A percentile compares a stretch with the other conserved stretches of the same genome.
phyloP scores from a whole-genome alignment of 2,113 vertebrate genomes.

The Eptesicus fuscus region DNA sequence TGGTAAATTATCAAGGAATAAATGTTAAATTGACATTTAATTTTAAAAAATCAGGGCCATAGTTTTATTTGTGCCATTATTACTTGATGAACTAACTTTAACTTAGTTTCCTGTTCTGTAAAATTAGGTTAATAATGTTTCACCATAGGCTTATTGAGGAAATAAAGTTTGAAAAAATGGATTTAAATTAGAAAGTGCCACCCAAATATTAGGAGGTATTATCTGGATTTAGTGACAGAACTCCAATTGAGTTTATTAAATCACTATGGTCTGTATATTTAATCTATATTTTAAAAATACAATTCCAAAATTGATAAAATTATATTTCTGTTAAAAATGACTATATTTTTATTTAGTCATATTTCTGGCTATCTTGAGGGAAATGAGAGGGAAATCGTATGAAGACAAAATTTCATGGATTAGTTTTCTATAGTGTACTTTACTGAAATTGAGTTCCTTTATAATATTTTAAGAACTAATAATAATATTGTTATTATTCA shows the following conservation, averaged over 20 bases:
- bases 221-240: background rate
- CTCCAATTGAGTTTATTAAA: background rate
- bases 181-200: background rate
- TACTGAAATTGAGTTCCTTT: background rate
- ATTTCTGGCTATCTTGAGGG: background rate
- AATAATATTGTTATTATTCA: background rate
- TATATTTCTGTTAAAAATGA: background rate
- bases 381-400: background rate
- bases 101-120: background rate
- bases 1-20: background rate
- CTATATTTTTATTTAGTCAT: background rate
- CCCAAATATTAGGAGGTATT: background rate
- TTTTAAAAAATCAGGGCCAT: background rate
- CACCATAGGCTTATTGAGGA: background rate
- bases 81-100: background rate
- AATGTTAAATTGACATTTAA: background rate
- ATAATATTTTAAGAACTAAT: background rate
- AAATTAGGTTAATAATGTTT: background rate
- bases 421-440: background rate
- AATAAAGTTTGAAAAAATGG: background rate
- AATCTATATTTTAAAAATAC: background rate
- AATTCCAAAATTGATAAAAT: background rate
- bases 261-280: background rate
- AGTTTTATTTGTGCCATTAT: background rate
- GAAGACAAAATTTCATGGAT: background rate